Base-by-base conservation (phyloP, 2,113 vertebrate genomes). In the Sula dactylatra region DNA sequence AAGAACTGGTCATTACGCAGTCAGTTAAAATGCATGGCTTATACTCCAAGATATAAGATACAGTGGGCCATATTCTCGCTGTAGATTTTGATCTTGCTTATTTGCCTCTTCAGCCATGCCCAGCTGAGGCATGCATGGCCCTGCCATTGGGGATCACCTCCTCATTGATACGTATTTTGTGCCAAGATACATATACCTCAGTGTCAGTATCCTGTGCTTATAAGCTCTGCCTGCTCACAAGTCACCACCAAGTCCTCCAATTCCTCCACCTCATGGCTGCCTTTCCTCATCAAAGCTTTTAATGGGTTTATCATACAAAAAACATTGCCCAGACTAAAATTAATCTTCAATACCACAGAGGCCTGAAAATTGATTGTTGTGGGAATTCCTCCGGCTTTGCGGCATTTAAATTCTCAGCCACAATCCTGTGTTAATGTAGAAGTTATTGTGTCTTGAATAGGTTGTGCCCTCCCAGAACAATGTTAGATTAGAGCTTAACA, bases 401-500 rank as follows among this genome's bases (percentile, higher is more conserved):
- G 0, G 66, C 69, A 72, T 93, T 96, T 94, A 93, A 82, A 95
- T 97, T 96, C 78, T 86, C 82, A 92, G 67, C 45, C 85, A 94
- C 85, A 50, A 62, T 66, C 49, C n/a, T 1, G 0, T 36, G 49
- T 73, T 80, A 85, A 95, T 49, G 54, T 69, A 76, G 72, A 85
- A 93, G 31, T 64, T 91, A 66, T 42, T 93, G 74, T 82, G 70
- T 56, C 74, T 86, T 90, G 85, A 82, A 93, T 77, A 82, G 84
- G 38, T 70, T 94, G 34, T 92, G 74, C 29, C 67, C 94, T 90
- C 82, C 56, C 82, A 91, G 66, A 94, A 94, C 71, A 90, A 66
- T 58, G 64, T 88, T 76, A 88, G 64, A 94, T 96, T 85, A 90
- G 72, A 89, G 55, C 38, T 90, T 82, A 95, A 96, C 58, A 80